These are phyloP conservation scores for Morone saxatilis DNA, from an alignment of 2,113 vertebrate species.

Conservation along the genomic window DNA sequence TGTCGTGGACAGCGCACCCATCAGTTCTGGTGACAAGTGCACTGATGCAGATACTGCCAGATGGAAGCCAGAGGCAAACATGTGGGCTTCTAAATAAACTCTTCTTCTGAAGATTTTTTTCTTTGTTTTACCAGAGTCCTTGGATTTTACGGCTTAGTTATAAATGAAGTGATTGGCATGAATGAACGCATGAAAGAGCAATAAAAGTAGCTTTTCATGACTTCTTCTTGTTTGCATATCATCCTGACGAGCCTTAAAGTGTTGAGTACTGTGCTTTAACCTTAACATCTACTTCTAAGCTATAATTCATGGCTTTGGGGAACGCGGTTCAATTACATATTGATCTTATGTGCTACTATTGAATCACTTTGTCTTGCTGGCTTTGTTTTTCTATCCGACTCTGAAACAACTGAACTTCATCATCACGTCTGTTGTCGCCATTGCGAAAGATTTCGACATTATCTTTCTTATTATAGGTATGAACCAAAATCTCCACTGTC, in stretches of 20 bases:
- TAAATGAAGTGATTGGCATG: not conserved
- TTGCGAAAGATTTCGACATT: not conserved
- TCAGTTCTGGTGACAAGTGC: conserved; percentile 51
- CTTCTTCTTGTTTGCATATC: too few species aligned
- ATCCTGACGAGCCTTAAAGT: not conserved
- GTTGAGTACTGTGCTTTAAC: not conserved
- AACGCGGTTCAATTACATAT: not conserved
- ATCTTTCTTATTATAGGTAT: not conserved
- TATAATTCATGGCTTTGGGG: not conserved
- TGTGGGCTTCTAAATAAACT: conserved; percentile 36
- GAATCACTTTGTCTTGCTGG: not conserved
- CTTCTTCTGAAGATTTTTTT: not conserved
- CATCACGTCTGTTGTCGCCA: not conserved
- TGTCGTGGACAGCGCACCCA: conserved; percentile 27
- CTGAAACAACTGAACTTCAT: not conserved
- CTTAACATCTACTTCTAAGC: not conserved
- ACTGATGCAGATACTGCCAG: conserved; percentile 52
- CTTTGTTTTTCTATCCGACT: not conserved
- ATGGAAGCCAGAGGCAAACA: conserved; percentile 51
- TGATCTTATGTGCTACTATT: not conserved
- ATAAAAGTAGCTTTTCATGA: not conserved
- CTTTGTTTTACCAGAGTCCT: not conserved
- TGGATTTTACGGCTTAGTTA: conserved; percentile 17
- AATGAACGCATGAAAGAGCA: not conserved
- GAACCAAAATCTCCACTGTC: not conserved